These are phyloP conservation scores for Scomber scombrus DNA, from an alignment of 2,113 vertebrate genomes.

Conservation along the genomic window DNA sequence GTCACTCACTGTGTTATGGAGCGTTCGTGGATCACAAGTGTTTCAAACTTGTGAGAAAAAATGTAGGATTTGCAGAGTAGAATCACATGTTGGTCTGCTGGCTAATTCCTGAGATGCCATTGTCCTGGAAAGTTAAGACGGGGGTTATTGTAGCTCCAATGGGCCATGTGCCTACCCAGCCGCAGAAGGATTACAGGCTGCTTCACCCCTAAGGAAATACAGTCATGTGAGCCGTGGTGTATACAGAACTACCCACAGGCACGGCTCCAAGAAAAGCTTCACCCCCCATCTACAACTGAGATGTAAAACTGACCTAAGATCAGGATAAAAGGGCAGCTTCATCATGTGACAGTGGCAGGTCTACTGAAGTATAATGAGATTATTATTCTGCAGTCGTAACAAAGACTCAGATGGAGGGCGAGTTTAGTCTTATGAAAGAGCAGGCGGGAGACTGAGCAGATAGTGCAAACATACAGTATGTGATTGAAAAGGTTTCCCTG, in stretches of 20 bases:
- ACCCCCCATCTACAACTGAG: conserved; percentile 33
- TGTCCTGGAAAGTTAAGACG: conserved; percentile 56
- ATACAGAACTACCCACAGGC: conserved; percentile 27
- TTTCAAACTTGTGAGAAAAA: conserved; percentile 68
- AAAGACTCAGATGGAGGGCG: conserved; percentile 50
- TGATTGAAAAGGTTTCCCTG: not conserved
- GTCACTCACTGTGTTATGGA: not conserved
- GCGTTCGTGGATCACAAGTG: conserved; percentile 58
- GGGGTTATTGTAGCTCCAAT: conserved; percentile 69
- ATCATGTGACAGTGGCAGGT: conserved; percentile 74
- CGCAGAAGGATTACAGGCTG: conserved; percentile 69
- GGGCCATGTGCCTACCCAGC: conserved; percentile 50
- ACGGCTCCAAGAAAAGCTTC: conserved; percentile 7
- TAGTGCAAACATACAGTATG: conserved; percentile 21
- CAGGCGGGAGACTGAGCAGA: conserved; percentile 13
- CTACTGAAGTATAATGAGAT: conserved; percentile 78
- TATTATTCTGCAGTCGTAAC: conserved; percentile 74
- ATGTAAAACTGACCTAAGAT: conserved; percentile 31
- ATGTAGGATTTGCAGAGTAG: conserved; percentile 53
- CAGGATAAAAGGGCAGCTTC: conserved; percentile 4
- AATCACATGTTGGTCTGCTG: conserved; percentile 84
- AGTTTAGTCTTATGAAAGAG: conserved; percentile 40
- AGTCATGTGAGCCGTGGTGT: conserved; percentile 71
- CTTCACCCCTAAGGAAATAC: conserved; percentile 56
- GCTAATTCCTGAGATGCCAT: conserved; percentile 83